phyloP scores from a whole-genome alignment of 2,888 invertebrate species.

The Hydrotaea cyrtoneurina region DNA sequence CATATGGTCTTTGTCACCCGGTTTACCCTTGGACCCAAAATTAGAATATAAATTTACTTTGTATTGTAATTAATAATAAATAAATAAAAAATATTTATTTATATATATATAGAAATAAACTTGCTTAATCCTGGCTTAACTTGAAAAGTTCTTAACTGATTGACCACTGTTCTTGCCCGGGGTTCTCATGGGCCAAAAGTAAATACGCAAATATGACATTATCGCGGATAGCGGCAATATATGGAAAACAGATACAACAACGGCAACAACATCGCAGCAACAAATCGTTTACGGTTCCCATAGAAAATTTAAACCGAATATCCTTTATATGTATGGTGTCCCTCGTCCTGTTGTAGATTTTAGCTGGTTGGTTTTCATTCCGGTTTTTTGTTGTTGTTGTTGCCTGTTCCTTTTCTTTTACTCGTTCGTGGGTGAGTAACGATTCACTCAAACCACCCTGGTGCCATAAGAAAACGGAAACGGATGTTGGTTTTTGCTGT shows the following conservation, averaged over 20 bases:
- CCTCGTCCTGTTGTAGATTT: no score
- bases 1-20: no score
- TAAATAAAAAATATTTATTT: no score
- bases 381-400: slow-evolving; percentile 8
- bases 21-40: no score
- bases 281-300: slow-evolving; percentile 14
- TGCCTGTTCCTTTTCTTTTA: slow-evolving; percentile 32
- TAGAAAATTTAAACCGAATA: slow-evolving; percentile 47
- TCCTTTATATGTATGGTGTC: no score
- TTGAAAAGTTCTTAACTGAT: neutral
- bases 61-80: no score
- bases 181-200: neutral
- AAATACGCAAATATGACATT: slow-evolving; percentile 25
- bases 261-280: neutral
- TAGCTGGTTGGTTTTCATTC: neutral
- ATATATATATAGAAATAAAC: no score
- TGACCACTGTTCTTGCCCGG: neutral
- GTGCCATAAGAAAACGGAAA: slow-evolving; percentile 63
- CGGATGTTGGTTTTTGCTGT: slow-evolving; percentile 65
- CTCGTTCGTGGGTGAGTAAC: neutral
- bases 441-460: slow-evolving; percentile 35
- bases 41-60: no score
- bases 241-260: neutral
- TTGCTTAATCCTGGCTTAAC: neutral
- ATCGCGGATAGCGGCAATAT: neutral